Evolutionary conservation across 92 coral and sea anemone genomes (phyloP), one percentile per base, ranked within the genome.

Genomic region (Porites lobata): DNA sequence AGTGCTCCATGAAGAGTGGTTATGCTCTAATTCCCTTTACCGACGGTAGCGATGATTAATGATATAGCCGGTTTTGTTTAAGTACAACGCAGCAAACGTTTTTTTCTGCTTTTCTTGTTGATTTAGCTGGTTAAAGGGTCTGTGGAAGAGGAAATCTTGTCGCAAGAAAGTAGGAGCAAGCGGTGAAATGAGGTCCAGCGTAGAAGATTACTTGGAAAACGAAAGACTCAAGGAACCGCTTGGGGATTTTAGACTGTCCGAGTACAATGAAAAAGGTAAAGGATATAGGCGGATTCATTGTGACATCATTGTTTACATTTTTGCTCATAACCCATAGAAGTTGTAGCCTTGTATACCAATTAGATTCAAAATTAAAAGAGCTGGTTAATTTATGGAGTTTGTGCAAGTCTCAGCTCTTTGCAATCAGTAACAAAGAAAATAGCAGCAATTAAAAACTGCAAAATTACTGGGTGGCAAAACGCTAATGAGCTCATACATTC

Each of bases 231-330:
- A 95, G 69, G 97, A 91, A 75, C 93, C 91, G 11, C 76, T 94
- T 29, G 98, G 97, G 24, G 98, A 97, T 87, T 95, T 97, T 70
- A 97, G 96, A 8, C 84, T 97, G 13, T 94, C 99, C 8, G 98
- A 97, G 68, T 97, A 97, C 94, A 97, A 92, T 65, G 99, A 97
- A 82, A 97, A 97, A 97, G 99, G 98, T 95, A 75, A 14, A 22
- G 20, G 2, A 67, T 71, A 8, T 29, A 18, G 51, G 20, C 53
- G 4, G 7, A 43, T 38, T 10, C 0, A 9, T 56, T 56, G 1
- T 14, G 13, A 14, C 15, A 4, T 3, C 47, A 38, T 12, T 11
- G 61, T 10, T 56, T 10, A 10, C 17, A 56, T 56, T 56, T 56
- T 10, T 56, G 15, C 61, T 38, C 6, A 29, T 29, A 29, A 29